phyloP scores from a whole-genome alignment of 2,888 invertebrate genomes.

The Rotaria socialis region DNA sequence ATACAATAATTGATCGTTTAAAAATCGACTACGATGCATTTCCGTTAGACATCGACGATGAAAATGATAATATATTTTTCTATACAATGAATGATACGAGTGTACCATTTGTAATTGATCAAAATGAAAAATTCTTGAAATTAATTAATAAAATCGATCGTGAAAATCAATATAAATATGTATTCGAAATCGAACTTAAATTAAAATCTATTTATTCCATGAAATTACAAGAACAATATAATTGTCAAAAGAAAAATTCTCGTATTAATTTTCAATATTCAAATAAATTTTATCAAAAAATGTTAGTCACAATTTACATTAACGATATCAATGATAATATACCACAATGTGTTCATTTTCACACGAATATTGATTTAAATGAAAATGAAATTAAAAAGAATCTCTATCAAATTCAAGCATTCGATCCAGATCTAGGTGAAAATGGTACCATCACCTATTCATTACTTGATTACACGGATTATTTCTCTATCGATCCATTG shows the following conservation, averaged over 20 bases:
- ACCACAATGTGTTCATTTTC: not conserved
- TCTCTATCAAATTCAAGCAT: not conserved
- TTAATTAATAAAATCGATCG: slow-evolving; percentile 6
- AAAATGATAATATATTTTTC: not conserved
- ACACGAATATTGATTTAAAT: not conserved
- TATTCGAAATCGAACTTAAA: slow-evolving; percentile 18
- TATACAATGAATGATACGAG: not conserved
- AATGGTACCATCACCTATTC: slow-evolving; percentile 1
- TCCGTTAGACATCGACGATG: not conserved
- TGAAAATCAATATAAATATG: not conserved
- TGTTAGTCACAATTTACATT: not conserved
- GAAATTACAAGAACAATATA: not conserved
- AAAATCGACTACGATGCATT: not conserved
- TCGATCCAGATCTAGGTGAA: slow-evolving; percentile 16
- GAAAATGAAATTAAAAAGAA: slow-evolving; percentile 16
- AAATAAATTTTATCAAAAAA: not conserved
- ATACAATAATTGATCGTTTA: not conserved
- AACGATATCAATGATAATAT: slow-evolving; percentile 24
- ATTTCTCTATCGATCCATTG: not conserved
- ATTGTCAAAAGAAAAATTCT: not conserved
- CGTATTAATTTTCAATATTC: not conserved
- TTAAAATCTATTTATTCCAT: slow-evolving; percentile 10
- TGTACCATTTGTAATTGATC: not conserved
- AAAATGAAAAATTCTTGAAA: not conserved
- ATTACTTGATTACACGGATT: not conserved